A percentile compares a stretch with the other conserved stretches of the same genome.
phyloP scores from a whole-genome alignment of 2,888 invertebrate genomes.

The Physocephala rufipes region DNA sequence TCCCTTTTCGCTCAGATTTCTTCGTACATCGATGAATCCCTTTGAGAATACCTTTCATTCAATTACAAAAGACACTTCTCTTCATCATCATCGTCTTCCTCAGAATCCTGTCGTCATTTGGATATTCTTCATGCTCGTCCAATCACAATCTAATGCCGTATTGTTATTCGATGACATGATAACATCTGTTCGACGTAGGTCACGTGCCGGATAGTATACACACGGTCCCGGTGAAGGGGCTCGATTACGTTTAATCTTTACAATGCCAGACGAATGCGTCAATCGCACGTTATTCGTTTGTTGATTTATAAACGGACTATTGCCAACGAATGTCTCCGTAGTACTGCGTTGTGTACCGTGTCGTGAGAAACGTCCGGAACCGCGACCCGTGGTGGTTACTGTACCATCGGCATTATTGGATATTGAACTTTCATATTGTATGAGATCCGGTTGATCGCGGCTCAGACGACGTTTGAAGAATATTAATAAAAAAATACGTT shows the following conservation, averaged over 20 bases:
- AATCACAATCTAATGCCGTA: constrained; percentile 61
- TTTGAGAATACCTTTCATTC: no score
- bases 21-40: background rate
- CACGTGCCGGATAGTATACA: constrained; percentile 66
- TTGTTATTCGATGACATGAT: constrained; percentile 59
- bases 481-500: constrained; percentile 82
- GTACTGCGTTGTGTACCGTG: constrained; percentile 67
- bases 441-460: constrained; percentile 76
- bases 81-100: constrained; percentile 35
- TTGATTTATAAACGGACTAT: constrained; percentile 48
- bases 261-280: constrained; percentile 51
- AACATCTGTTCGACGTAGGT: constrained; percentile 56
- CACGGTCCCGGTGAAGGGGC: constrained; percentile 67
- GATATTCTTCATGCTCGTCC: constrained; percentile 61
- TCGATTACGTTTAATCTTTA: constrained; percentile 63
- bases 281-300: constrained; percentile 61
- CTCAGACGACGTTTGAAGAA: constrained; percentile 76
- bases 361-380: constrained; percentile 70
- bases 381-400: background rate
- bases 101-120: constrained; percentile 64
- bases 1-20: no score
- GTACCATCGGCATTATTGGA: constrained; percentile 80
- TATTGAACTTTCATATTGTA: constrained; percentile 84
- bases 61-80: background rate
- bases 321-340: constrained; percentile 56